Evolutionary conservation across 2,113 vertebrate species (phyloP).

Genomic region (Daubentonia madagascariensis): DNA sequence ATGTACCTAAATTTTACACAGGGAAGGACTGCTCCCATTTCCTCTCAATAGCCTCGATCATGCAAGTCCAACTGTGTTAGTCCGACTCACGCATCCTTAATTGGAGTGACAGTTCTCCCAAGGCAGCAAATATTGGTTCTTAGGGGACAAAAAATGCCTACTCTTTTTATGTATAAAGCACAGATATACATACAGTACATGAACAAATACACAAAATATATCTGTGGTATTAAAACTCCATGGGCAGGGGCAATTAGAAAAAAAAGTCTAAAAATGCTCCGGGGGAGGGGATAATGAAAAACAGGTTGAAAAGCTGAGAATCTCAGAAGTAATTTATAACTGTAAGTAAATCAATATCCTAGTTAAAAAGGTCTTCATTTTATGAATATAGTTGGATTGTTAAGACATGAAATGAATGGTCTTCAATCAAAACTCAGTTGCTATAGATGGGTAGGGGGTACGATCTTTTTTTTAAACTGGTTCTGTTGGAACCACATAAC

Average conservation of each 20-base stretch:
- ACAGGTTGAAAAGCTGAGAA: not conserved
- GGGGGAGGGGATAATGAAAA: too few species aligned
- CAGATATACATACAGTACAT: not conserved
- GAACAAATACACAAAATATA: not conserved
- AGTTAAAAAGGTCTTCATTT: not conserved
- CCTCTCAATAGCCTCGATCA: not conserved
- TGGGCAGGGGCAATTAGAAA: not conserved
- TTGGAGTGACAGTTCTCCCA: not conserved
- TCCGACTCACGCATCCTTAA: not conserved
- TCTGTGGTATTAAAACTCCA: not conserved
- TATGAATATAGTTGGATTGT: not conserved
- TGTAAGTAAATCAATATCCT: not conserved
- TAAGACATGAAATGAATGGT: not conserved
- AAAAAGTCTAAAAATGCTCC: not conserved
- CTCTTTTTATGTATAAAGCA: not conserved
- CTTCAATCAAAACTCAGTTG: not conserved
- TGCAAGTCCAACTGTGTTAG: not conserved
- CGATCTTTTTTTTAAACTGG: not conserved
- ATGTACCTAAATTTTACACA: not conserved
- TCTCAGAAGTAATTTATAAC: not conserved
- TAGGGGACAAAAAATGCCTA: not conserved
- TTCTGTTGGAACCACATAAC: not conserved
- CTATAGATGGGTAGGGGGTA: not conserved
- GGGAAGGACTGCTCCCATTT: not conserved
- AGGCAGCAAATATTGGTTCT: not conserved